A percentile compares a stretch with the other conserved stretches of the same genome.
Evolutionary conservation across 2,797 vertebrate genomes (phyloP).

Genomic region (Siniperca scherzeri): DNA sequence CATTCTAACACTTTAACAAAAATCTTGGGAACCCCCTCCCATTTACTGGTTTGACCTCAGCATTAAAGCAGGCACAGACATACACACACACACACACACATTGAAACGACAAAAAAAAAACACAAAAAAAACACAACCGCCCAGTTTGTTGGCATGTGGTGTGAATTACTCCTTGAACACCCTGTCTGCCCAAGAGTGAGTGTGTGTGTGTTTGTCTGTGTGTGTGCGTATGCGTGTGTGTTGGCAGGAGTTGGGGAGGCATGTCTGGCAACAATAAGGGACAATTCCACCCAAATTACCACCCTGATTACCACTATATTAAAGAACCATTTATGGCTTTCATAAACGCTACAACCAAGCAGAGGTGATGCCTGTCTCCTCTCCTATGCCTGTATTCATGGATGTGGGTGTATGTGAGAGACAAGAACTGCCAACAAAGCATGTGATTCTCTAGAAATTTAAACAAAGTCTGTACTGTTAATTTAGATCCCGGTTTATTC

Average conservation of each 20-base stretch:
- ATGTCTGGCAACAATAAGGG: constrained; percentile 89
- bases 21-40: constrained; percentile 74
- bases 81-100: constrained; percentile 47
- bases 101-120: constrained; percentile 58
- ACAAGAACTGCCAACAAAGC: constrained; percentile 30
- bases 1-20: constrained; percentile 75
- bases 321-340: constrained; percentile 87
- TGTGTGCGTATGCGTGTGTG: constrained; percentile 67
- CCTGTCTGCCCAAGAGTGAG: constrained; percentile 75
- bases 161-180: constrained; percentile 86
- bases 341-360: constrained; percentile 83
- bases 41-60: constrained; percentile 84
- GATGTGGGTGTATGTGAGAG: constrained; percentile 34
- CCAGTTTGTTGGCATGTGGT: constrained; percentile 86
- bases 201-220: constrained; percentile 56
- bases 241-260: constrained; percentile 78
- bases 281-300: constrained; percentile 87
- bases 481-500: constrained; percentile 26
- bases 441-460: constrained; percentile 13
- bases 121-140: constrained; percentile 77
- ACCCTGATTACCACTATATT: constrained; percentile 88
- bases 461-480: constrained; percentile 7
- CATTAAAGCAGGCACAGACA: constrained; percentile 73
- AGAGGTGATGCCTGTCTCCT: constrained; percentile 84
- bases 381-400: constrained; percentile 63